Evolutionary conservation across 2,113 vertebrate genomes (phyloP).

Genomic region (Oncorhynchus tshawytscha): DNA sequence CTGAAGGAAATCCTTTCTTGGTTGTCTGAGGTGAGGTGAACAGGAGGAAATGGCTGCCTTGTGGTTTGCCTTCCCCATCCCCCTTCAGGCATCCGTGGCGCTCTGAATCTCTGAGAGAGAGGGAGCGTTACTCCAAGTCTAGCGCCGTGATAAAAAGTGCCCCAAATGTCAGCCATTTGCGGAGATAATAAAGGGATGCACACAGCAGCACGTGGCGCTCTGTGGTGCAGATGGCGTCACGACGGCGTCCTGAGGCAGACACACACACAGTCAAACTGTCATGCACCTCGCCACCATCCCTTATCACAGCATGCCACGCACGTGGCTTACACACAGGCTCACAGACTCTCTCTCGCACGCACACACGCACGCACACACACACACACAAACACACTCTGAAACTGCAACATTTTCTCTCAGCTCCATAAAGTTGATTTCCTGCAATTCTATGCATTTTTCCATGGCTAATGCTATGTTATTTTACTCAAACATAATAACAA

Average conservation of each 20-base stretch:
- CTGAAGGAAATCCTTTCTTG: not conserved
- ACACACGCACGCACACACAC: not conserved
- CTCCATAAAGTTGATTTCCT: too few species aligned
- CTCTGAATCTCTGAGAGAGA: too few species aligned
- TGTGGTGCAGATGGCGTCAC: not conserved
- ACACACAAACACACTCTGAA: not conserved
- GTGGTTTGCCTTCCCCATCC: slow-evolving; percentile 4
- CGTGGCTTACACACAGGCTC: not conserved
- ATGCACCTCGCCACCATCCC: not conserved
- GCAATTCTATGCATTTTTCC: too few species aligned
- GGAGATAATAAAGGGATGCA: slow-evolving; percentile 33
- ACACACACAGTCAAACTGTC: not conserved
- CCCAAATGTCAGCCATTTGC: slow-evolving; percentile 37
- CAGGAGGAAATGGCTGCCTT: not conserved
- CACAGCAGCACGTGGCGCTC: not conserved
- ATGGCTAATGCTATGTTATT: too few species aligned
- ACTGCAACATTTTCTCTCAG: too few species aligned
- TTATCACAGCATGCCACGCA: not conserved
- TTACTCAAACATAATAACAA: too few species aligned
- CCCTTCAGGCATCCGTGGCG: not conserved
- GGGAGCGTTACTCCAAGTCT: too few species aligned
- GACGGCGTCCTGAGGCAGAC: slow-evolving; percentile 7
- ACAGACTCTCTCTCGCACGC: not conserved
- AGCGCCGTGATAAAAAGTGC: too few species aligned
- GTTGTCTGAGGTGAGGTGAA: slow-evolving; percentile 13